Evolutionary conservation across 1,140 invertebrate species (phyloP).

Genomic region (Bombus superbus): DNA sequence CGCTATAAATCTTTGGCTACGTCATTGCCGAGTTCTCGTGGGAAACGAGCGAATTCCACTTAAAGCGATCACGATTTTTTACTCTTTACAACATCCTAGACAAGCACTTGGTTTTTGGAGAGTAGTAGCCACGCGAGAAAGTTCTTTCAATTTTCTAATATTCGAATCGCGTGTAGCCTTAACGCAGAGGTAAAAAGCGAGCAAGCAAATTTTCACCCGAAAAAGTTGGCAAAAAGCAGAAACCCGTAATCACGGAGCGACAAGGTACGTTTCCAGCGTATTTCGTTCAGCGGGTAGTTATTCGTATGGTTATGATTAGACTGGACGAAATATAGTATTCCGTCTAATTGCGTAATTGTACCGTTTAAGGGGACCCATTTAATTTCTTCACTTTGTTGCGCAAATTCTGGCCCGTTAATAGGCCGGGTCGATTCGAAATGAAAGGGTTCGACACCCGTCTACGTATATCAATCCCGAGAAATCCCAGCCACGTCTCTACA

Average conservation of each 20-base stretch:
- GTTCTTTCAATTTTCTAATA: constrained; percentile 37
- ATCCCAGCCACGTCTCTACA: constrained; percentile 6
- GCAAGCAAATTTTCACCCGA: background rate
- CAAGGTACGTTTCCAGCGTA: background rate
- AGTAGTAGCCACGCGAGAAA: background rate
- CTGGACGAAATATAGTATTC: constrained; percentile 57
- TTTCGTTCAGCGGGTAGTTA: background rate
- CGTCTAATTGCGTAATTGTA: constrained; percentile 61
- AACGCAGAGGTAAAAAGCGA: background rate
- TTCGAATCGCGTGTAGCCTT: constrained; percentile 30
- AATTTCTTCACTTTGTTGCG: constrained; percentile 61
- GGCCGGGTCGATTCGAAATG: constrained; percentile 53
- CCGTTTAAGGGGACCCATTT: constrained; percentile 60
- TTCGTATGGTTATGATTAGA: constrained; percentile 55
- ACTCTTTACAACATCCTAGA: background rate
- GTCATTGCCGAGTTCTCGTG: background rate
- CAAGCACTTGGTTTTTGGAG: background rate
- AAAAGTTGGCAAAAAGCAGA: background rate
- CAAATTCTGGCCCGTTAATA: constrained; percentile 43
- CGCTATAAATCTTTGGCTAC: background rate
- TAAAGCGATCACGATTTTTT: background rate
- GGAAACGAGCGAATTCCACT: background rate
- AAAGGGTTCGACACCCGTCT: constrained; percentile 50
- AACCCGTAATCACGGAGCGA: constrained; percentile 34
- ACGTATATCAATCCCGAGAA: constrained; percentile 65